Percentiles rank a stretch among this genome's conserved stretches.
Conservation (phyloP, 2,888 invertebrate genomes). For the Hedychridium roseum region DNA sequence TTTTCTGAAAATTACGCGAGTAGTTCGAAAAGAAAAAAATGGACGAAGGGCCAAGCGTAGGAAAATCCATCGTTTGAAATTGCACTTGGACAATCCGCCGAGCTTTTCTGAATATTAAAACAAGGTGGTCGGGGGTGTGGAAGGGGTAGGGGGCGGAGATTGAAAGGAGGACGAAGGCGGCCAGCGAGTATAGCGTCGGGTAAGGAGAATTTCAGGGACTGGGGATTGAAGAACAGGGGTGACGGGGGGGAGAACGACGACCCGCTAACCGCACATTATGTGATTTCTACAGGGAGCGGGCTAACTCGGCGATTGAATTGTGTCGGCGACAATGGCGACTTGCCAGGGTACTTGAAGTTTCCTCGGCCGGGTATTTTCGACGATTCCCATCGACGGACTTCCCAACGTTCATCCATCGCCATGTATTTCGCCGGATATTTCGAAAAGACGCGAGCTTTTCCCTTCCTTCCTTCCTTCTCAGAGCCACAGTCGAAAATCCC, state of each 20-base stretch:
- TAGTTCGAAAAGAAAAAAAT: no score
- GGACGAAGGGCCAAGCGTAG: no score
- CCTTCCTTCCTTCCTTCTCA: slow-evolving; percentile 1
- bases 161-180: slow-evolving; percentile 17
- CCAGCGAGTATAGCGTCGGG: no score
- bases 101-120: no score
- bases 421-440: no score
- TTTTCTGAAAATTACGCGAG: no score
- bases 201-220: no score
- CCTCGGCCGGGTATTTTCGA: slow-evolving; percentile 40
- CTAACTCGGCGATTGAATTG: slow-evolving; percentile 63
- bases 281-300: slow-evolving; percentile 62
- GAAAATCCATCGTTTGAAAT: no score
- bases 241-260: slow-evolving; percentile 26
- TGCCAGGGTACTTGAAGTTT: slow-evolving; percentile 49
- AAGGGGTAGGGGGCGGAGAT: slow-evolving; percentile 6
- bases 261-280: slow-evolving; percentile 61
- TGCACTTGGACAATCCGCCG: no score
- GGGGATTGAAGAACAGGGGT: slow-evolving; percentile 19
- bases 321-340: slow-evolving; percentile 61
- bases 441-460: no score
- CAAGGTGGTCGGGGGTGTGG: slow-evolving; percentile 4
- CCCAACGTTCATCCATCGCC: slow-evolving; percentile 16
- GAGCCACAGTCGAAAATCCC: no score
- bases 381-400: slow-evolving; percentile 27